These are phyloP conservation scores for Perca flavescens DNA, from an alignment of 2,113 vertebrate genomes.

Conservation along the genomic window DNA sequence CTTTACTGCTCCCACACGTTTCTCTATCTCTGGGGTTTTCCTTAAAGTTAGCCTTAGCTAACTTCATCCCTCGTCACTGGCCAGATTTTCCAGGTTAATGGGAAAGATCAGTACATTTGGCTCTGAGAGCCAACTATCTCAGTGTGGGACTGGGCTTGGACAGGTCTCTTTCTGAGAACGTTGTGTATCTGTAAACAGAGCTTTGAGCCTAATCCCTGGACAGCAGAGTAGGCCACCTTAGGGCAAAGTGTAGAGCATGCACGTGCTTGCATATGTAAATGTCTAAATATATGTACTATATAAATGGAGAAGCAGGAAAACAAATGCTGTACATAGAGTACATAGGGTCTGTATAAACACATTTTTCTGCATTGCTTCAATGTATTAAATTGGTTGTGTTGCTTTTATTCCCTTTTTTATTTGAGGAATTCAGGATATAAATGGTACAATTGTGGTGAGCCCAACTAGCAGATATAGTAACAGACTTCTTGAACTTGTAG, in stretches of 20 bases:
- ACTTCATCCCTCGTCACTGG: slow-evolving; percentile 17
- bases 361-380: neutral
- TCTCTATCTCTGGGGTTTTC: neutral
- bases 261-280: neutral
- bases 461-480: slow-evolving; percentile 1
- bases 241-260: slow-evolving; percentile 24
- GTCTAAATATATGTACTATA: neutral
- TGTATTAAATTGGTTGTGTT: neutral
- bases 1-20: slow-evolving; percentile 23
- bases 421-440: neutral
- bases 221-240: slow-evolving; percentile 61
- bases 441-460: neutral
- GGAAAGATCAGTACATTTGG: slow-evolving; percentile 29
- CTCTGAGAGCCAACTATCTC: slow-evolving; percentile 56
- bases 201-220: slow-evolving; percentile 77
- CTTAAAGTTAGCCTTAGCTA: slow-evolving; percentile 22
- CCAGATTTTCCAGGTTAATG: slow-evolving; percentile 30
- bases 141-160: slow-evolving; percentile 42
- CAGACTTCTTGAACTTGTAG: slow-evolving; percentile 6
- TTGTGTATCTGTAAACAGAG: slow-evolving; percentile 48
- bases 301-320: neutral
- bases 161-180: slow-evolving; percentile 46
- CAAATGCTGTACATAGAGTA: neutral
- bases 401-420: neutral
- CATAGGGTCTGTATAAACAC: neutral